Evolutionary conservation across 2,888 invertebrate species (phyloP).

Genomic region (Thereva unica): DNA sequence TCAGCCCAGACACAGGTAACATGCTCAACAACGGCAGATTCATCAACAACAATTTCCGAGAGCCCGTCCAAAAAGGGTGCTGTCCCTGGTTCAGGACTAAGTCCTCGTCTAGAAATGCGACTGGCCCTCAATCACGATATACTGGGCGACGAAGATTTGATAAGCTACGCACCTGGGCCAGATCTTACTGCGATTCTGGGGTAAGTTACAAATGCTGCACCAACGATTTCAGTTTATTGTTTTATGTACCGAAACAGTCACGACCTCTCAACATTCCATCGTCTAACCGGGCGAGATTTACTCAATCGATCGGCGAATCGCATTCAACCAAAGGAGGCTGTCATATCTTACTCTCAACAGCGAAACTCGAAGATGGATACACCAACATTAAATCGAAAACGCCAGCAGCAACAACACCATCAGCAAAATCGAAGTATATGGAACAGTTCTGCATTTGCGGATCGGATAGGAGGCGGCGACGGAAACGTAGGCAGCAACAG

Average conservation of each 20-base stretch:
- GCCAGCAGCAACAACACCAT: slow-evolving; percentile 48
- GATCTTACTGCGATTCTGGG: slow-evolving; percentile 59
- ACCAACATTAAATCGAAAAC: slow-evolving; percentile 57
- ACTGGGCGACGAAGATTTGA: slow-evolving; percentile 61
- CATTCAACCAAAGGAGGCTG: slow-evolving; percentile 58
- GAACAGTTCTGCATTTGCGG: slow-evolving; percentile 71
- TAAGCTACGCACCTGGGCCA: slow-evolving; percentile 59
- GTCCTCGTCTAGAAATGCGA: slow-evolving; percentile 70
- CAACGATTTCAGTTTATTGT: not conserved
- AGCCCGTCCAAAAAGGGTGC: slow-evolving; percentile 42
- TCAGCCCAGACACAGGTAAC: slow-evolving; percentile 31
- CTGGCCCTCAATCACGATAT: slow-evolving; percentile 64
- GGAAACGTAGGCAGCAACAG: slow-evolving; percentile 51
- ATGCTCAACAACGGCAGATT: slow-evolving; percentile 14
- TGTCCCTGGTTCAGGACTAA: slow-evolving; percentile 59
- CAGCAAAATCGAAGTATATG: slow-evolving; percentile 64
- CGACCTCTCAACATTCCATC: slow-evolving; percentile 61
- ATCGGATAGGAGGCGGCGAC: slow-evolving; percentile 56
- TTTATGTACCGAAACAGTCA: slow-evolving; percentile 48
- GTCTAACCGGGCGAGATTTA: slow-evolving; percentile 59
- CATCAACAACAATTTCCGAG: slow-evolving; percentile 43
- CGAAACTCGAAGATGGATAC: slow-evolving; percentile 61
- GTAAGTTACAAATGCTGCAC: slow-evolving; percentile 44
- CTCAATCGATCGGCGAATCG: slow-evolving; percentile 58
- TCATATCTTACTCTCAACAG: slow-evolving; percentile 60